Conservation (phyloP, 2,888 invertebrate species). For the Boloria selene region DNA sequence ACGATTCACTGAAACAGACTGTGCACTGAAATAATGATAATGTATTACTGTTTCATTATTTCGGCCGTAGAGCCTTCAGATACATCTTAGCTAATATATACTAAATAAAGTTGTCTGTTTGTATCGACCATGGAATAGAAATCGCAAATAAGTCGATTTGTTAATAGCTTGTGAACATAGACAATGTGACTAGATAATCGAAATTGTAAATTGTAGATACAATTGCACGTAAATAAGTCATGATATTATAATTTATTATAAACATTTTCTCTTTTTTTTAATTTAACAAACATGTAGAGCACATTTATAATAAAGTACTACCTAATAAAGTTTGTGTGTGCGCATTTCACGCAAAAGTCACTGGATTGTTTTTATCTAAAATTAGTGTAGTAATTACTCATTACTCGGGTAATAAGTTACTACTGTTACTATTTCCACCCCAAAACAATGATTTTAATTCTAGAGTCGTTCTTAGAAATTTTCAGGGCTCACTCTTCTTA, state of each 20-base stretch:
- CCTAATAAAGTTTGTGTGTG: too few relatives aligned
- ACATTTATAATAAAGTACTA: too few relatives aligned
- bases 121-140: conserved; percentile 19
- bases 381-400: too few relatives aligned
- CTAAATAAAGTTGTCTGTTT: conserved; percentile 23
- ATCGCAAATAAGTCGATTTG: conserved; percentile 14
- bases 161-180: conserved; percentile 20
- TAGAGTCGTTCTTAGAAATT: too few relatives aligned
- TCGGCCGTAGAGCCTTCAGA: conserved; percentile 27
- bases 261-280: not conserved
- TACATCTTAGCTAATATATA: conserved; percentile 20
- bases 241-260: not conserved
- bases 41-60: conserved; percentile 25
- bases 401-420: too few relatives aligned
- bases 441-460: too few relatives aligned
- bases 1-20: conserved; percentile 49
- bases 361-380: too few relatives aligned
- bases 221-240: conserved; percentile 46
- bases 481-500: too few relatives aligned
- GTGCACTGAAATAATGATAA: conserved; percentile 48
- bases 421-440: too few relatives aligned
- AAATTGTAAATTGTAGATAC: conserved; percentile 33
- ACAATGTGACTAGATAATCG: conserved; percentile 2
- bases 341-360: too few relatives aligned
- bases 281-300: not conserved